A percentile compares a stretch with the other conserved stretches of the same genome.
phyloP scores from a whole-genome alignment of 2,797 vertebrate species.

The Gobio occitaniae region DNA sequence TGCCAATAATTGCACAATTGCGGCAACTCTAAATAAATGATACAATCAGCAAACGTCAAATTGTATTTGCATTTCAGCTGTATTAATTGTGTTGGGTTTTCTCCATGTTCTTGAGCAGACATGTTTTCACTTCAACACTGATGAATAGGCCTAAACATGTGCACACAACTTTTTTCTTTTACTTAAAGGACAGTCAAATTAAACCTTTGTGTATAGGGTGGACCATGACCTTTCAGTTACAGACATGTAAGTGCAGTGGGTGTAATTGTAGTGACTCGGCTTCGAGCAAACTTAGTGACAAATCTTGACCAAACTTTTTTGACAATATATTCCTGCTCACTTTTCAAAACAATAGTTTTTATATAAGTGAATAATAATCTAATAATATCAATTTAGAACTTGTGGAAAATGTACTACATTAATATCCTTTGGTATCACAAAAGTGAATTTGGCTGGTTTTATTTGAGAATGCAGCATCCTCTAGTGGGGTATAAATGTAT shows the following conservation, averaged over 20 bases:
- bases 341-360: background rate
- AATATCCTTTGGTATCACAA: background rate
- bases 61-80: conserved; percentile 16
- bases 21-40: conserved; percentile 32
- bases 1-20: conserved; percentile 29
- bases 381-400: background rate
- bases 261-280: conserved; percentile 25
- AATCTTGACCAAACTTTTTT: background rate
- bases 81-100: background rate
- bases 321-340: background rate
- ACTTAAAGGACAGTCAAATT: conserved; percentile 4
- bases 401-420: background rate
- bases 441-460: background rate
- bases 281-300: background rate
- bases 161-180: background rate
- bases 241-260: conserved; percentile 27
- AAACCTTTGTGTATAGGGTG: conserved; percentile 27
- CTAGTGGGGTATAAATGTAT: conserved; percentile 23
- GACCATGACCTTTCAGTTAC: conserved; percentile 44
- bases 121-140: background rate
- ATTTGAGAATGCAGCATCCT: conserved; percentile 32
- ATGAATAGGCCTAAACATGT: background rate
- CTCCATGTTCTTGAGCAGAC: background rate
- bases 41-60: conserved; percentile 15
- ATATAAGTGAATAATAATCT: background rate